A percentile compares a stretch with the other conserved stretches of the same genome.
Conservation (phyloP, 92 coral and sea anemone species). For the Epizoanthus illoricatus region DNA sequence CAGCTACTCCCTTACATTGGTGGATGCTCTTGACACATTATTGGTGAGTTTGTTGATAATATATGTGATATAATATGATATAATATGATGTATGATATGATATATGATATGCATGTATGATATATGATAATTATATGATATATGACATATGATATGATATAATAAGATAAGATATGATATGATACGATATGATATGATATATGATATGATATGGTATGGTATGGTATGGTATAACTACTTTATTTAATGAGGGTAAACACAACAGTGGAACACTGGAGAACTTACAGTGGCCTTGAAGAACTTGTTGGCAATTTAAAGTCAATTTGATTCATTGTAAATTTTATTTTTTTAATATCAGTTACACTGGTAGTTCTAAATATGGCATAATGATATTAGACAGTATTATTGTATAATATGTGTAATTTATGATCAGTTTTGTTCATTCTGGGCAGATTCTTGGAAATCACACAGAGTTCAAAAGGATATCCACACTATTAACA, state of each 20-base stretch:
- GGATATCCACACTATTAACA: constrained; percentile 75
- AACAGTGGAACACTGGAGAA: background rate
- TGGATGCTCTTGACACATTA: constrained; percentile 96
- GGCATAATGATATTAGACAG: background rate
- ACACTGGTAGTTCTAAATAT: background rate
- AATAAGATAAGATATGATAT: no score
- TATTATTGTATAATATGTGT: background rate
- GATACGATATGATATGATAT: no score
- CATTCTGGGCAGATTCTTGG: constrained; percentile 74
- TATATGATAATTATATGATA: no score
- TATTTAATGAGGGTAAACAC: no score
- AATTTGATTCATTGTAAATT: no score
- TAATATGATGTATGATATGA: background rate
- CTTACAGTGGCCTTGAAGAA: background rate
- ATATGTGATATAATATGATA: background rate
- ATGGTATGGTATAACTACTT: no score
- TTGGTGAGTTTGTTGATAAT: constrained; percentile 57
- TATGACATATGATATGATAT: no score
- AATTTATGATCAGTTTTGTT: background rate
- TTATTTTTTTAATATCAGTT: background rate
- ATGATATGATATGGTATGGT: no score
- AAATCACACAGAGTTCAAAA: constrained; percentile 80
- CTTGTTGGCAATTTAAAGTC: background rate
- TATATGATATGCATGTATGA: no score
- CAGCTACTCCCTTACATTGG: constrained; percentile 91